Conservation (phyloP, 2,797 vertebrate species). For the Enteromius afrohamiltoni region DNA sequence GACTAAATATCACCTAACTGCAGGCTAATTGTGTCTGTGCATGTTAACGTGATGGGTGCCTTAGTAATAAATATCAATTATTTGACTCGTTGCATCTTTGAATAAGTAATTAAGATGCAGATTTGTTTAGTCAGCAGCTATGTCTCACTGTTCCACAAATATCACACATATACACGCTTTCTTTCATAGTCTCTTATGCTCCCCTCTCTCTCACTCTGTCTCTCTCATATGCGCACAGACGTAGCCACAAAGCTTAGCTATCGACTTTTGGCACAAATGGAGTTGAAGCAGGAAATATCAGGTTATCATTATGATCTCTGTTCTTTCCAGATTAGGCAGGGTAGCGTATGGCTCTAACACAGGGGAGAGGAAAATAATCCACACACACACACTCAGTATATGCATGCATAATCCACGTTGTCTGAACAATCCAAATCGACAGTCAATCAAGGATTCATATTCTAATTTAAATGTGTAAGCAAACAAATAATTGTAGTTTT, state of each 20-base stretch:
- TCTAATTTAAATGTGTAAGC: background rate
- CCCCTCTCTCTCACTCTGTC: background rate
- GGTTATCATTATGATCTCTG: constrained; percentile 52
- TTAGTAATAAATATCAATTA: constrained; percentile 51
- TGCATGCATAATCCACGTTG: background rate
- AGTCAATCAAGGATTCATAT: background rate
- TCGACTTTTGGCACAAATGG: constrained; percentile 48
- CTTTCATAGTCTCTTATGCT: background rate
- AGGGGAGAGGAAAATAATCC: constrained; percentile 37
- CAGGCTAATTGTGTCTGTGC: constrained; percentile 26
- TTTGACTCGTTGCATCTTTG: constrained; percentile 41
- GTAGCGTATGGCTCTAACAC: constrained; percentile 36
- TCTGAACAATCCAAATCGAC: background rate
- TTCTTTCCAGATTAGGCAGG: constrained; percentile 51
- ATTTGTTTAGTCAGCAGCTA: constrained; percentile 40
- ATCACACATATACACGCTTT: background rate
- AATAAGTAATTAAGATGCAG: constrained; percentile 39
- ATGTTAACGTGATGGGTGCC: constrained; percentile 35
- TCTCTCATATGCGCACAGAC: constrained; percentile 25
- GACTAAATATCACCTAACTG: constrained; percentile 13
- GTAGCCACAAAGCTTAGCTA: constrained; percentile 30
- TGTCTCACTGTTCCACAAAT: background rate
- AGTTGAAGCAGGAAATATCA: constrained; percentile 53
- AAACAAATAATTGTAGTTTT: background rate
- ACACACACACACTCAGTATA: constrained; percentile 15